A percentile compares a stretch with the other conserved stretches of the same genome.
Conservation (phyloP, 23 tunicate genomes). For the Phallusia fumigata region DNA sequence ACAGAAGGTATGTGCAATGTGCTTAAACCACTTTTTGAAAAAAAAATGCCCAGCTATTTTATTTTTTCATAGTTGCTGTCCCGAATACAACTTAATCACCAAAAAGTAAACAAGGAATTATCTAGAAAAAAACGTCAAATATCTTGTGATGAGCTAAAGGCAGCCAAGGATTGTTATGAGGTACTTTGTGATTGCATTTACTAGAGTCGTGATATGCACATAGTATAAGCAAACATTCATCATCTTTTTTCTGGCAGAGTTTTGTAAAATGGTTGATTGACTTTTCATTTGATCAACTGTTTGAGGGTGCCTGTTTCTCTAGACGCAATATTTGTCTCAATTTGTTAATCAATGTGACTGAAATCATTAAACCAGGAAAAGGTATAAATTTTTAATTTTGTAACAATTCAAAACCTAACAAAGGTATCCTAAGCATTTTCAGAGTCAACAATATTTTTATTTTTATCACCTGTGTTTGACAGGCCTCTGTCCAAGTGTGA, state of each 20-base stretch:
- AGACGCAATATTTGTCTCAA: conserved; percentile 5
- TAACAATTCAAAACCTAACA: no score
- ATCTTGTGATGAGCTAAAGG: not conserved
- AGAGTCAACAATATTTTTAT: no score
- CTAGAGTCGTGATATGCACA: no score
- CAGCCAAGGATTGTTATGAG: not conserved
- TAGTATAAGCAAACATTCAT: no score
- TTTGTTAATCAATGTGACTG: not conserved
- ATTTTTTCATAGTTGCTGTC: conserved; percentile 21
- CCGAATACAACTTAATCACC: conserved; percentile 6
- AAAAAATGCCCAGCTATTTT: no score
- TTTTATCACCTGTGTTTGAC: not conserved
- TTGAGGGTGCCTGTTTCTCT: conserved; percentile 31
- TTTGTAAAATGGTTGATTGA: conserved; percentile 43
- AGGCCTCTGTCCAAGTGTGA: not conserved
- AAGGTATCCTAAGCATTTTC: no score
- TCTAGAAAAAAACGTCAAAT: not conserved
- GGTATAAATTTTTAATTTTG: not conserved
- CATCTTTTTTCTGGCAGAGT: conserved; percentile 26
- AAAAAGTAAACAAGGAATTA: not conserved
- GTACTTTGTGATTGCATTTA: not conserved
- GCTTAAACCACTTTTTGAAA: not conserved
- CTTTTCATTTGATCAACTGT: conserved; percentile 27
- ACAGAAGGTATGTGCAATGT: no score
- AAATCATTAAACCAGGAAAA: not conserved